These are phyloP conservation scores for Oscheius sp. DNA, from an alignment of 2,888 invertebrate species.

Conservation along the genomic window DNA sequence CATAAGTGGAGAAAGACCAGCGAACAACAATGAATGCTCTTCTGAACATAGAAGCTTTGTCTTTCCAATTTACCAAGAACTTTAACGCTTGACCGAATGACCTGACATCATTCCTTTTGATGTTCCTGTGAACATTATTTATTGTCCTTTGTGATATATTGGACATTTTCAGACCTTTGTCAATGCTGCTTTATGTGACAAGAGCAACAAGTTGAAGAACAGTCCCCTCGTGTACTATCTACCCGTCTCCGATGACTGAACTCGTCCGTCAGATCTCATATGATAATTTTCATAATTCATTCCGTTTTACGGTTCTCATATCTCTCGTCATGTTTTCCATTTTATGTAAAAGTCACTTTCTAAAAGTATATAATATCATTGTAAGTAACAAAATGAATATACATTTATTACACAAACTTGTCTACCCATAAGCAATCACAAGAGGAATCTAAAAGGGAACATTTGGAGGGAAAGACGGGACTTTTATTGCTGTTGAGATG, in stretches of 20 bases:
- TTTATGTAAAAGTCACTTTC: conserved; percentile 18
- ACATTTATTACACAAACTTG: neutral
- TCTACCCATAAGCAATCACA: conserved; percentile 24
- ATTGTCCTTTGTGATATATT: no score
- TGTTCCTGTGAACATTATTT: no score
- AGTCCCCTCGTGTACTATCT: conserved; percentile 86
- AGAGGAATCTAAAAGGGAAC: neutral
- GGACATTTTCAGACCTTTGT: conserved; percentile 78
- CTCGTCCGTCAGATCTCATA: neutral
- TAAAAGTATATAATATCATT: neutral
- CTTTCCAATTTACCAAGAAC: no score
- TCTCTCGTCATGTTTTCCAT: conserved; percentile 1
- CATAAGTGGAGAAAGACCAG: neutral
- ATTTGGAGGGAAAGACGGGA: neutral
- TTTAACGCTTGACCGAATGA: no score
- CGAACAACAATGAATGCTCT: no score
- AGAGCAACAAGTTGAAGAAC: conserved; percentile 83
- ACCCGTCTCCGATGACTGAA: conserved; percentile 67
- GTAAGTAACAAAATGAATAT: conserved; percentile 5
- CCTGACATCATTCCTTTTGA: no score
- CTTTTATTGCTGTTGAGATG: conserved; percentile 13
- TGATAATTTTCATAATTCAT: neutral
- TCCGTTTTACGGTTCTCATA: conserved; percentile 12
- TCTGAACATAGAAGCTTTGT: no score
- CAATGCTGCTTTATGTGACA: conserved; percentile 87